A percentile compares a stretch with the other conserved stretches of the same genome.
Evolutionary conservation across 1,140 invertebrate species (phyloP).

Genomic region (Neoseiulus cucumeris): DNA sequence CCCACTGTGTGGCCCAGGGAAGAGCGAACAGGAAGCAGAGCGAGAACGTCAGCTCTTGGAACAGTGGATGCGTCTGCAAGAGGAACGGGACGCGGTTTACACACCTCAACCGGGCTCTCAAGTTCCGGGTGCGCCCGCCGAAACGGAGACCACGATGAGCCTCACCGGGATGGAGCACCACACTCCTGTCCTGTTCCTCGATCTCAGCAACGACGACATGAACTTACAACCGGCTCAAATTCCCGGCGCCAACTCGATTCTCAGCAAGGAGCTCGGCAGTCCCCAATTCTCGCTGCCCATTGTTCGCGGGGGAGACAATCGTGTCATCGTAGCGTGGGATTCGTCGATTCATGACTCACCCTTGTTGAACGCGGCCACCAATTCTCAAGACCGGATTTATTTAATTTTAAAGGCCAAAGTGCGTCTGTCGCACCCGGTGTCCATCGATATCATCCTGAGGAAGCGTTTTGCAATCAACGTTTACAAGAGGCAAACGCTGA

Average conservation of each 20-base stretch:
- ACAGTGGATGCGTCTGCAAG: constrained; percentile 81
- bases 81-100: constrained; percentile 85
- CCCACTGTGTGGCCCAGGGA: too few species aligned
- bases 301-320: constrained; percentile 54
- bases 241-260: constrained; percentile 65
- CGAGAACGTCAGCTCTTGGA: constrained; percentile 84
- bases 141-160: constrained; percentile 33
- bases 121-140: constrained; percentile 88
- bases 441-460: constrained; percentile 82
- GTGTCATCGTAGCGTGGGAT: constrained; percentile 83
- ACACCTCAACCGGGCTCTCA: constrained; percentile 82
- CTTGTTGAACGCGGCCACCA: constrained; percentile 58
- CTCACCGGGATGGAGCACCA: constrained; percentile 83
- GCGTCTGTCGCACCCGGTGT: constrained; percentile 80
- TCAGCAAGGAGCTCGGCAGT: constrained; percentile 77
- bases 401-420: constrained; percentile 77
- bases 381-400: constrained; percentile 45
- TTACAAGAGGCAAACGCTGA: constrained; percentile 72
- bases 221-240: constrained; percentile 33
- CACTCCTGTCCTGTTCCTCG: constrained; percentile 88
- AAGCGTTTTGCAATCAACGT: constrained; percentile 86
- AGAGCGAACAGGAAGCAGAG: constrained; percentile 74
- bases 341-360: constrained; percentile 83
- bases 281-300: constrained; percentile 75
- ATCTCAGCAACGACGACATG: constrained; percentile 59